A percentile compares a stretch with the other conserved stretches of the same genome.
phyloP scores from a whole-genome alignment of 2,113 vertebrate genomes.

The Hippocampus mohnikei region DNA sequence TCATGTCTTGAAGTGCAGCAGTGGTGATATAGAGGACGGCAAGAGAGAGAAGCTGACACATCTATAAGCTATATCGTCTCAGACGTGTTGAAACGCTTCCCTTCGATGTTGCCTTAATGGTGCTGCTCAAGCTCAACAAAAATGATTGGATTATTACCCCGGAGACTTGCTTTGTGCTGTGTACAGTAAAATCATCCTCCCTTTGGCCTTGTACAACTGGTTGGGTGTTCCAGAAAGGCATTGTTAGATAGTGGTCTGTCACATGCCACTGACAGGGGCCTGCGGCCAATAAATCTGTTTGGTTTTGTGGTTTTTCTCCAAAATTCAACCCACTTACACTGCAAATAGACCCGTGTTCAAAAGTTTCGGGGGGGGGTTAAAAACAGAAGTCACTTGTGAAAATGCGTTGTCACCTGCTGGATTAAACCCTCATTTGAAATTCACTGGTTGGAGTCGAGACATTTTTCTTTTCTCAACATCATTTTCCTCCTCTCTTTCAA shows the following conservation, averaged over 20 bases:
- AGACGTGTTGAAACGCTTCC: constrained; percentile 32
- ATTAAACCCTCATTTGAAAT: too few species aligned
- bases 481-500: too few species aligned
- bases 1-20: constrained; percentile 30
- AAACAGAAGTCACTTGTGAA: too few species aligned
- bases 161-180: constrained; percentile 17
- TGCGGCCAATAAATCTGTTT: too few species aligned
- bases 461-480: too few species aligned
- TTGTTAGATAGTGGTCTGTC: background rate
- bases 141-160: constrained; percentile 50
- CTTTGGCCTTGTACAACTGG: background rate
- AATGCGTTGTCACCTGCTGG: too few species aligned
- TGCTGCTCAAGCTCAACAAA: constrained; percentile 34
- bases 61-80: constrained; percentile 28
- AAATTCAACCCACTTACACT: too few species aligned
- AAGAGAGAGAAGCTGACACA: constrained; percentile 29
- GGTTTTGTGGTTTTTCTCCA: too few species aligned
- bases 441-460: too few species aligned
- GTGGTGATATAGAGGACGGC: constrained; percentile 29
- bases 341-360: too few species aligned
- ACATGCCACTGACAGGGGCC: background rate
- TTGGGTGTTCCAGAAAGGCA: background rate
- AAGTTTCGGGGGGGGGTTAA: too few species aligned
- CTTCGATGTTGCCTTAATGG: constrained; percentile 24
- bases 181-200: background rate